Evolutionary conservation across 2,888 invertebrate species (phyloP).

Genomic region (Willowsia nigromaculata): DNA sequence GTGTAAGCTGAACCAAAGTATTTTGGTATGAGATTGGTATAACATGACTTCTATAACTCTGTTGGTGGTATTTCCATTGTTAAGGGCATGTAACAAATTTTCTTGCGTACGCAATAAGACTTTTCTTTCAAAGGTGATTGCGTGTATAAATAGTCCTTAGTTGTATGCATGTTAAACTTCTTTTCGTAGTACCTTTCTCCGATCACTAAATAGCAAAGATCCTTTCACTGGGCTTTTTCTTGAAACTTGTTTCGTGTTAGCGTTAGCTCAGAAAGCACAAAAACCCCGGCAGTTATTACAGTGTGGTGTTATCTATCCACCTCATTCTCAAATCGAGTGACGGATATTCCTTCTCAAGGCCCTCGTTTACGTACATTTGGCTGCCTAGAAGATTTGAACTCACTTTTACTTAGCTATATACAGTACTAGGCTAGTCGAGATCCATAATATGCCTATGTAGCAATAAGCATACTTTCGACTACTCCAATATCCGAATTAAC

Average conservation of each 20-base stretch:
- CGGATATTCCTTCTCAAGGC: background rate
- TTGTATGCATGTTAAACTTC: too few relatives aligned
- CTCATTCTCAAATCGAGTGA: background rate
- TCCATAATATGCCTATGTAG: slow-evolving; percentile 7
- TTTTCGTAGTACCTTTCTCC: too few relatives aligned
- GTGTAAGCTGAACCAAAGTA: too few relatives aligned
- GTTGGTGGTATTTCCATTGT: too few relatives aligned
- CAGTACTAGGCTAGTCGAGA: background rate
- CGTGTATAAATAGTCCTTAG: too few relatives aligned
- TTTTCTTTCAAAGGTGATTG: too few relatives aligned
- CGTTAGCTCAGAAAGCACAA: slow-evolving; percentile 31
- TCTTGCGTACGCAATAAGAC: too few relatives aligned
- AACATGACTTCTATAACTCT: too few relatives aligned
- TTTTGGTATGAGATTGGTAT: too few relatives aligned
- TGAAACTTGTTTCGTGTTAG: slow-evolving; percentile 21
- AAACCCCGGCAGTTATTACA: slow-evolving; percentile 47
- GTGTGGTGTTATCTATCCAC: slow-evolving; percentile 45
- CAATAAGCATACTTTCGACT: background rate
- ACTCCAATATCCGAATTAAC: slow-evolving; percentile 25
- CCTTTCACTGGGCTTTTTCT: background rate
- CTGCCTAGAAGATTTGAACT: background rate
- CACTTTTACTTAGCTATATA: background rate
- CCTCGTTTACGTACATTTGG: background rate
- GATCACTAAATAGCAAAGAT: background rate
- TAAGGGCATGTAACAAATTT: too few relatives aligned